Conservation (phyloP, 2,113 vertebrate genomes). For the Clinocottus analis region DNA sequence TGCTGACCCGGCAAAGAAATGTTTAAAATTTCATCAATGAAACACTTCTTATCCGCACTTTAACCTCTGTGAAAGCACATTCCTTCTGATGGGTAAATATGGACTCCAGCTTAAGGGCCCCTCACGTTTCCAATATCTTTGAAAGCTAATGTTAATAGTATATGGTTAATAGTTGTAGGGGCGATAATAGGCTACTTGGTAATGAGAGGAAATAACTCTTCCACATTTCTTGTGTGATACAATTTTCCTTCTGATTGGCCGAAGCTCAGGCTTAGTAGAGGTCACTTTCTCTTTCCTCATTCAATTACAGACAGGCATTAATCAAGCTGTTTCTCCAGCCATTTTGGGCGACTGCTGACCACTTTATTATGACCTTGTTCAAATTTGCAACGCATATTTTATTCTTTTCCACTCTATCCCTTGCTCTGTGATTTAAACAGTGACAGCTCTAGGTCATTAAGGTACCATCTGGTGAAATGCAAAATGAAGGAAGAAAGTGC, state of each 20-base stretch:
- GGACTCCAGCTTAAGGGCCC: slow-evolving; percentile 39
- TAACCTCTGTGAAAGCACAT: slow-evolving; percentile 57
- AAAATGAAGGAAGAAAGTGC: slow-evolving; percentile 50
- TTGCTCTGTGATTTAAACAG: slow-evolving; percentile 59
- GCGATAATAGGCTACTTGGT: slow-evolving; percentile 46
- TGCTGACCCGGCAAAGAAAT: slow-evolving; percentile 53
- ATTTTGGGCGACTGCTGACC: slow-evolving; percentile 61
- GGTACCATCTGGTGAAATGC: slow-evolving; percentile 74
- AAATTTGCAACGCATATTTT: slow-evolving; percentile 63
- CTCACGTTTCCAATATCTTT: slow-evolving; percentile 34
- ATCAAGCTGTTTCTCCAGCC: slow-evolving; percentile 58
- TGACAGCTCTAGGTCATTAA: slow-evolving; percentile 71
- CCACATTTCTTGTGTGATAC: slow-evolving; percentile 38
- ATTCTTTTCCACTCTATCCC: slow-evolving; percentile 27
- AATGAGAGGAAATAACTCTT: slow-evolving; percentile 59
- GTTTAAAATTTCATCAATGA: slow-evolving; percentile 57
- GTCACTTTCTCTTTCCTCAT: slow-evolving; percentile 60
- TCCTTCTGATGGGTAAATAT: slow-evolving; percentile 67
- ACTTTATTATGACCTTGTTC: slow-evolving; percentile 76
- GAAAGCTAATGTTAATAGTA: slow-evolving; percentile 60
- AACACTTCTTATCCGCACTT: slow-evolving; percentile 32
- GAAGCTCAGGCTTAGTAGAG: slow-evolving; percentile 52
- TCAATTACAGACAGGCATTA: slow-evolving; percentile 71
- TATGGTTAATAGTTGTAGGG: slow-evolving; percentile 57
- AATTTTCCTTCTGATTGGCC: slow-evolving; percentile 54